These are phyloP conservation scores for Drosophila willistoni DNA, from an alignment of 1,140 invertebrate genomes.

Conservation along the genomic window DNA sequence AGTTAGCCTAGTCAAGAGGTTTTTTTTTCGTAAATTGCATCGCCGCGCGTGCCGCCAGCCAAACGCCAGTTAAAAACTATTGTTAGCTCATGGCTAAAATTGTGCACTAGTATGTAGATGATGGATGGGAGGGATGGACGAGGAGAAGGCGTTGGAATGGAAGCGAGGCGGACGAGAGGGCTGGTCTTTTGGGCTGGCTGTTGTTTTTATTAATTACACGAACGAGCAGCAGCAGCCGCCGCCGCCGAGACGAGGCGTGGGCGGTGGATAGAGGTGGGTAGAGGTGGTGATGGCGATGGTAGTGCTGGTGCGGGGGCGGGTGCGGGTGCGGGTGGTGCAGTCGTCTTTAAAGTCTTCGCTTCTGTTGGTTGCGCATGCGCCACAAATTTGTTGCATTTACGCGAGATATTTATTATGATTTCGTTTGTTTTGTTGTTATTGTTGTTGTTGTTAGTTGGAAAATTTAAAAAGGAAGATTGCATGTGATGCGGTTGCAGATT, in stretches of 20 bases:
- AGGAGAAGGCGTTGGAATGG: not conserved
- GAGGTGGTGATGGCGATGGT: not conserved
- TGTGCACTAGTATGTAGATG: not conserved
- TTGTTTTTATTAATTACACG: constrained; percentile 58
- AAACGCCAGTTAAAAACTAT: constrained; percentile 43
- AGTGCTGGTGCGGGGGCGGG: not conserved
- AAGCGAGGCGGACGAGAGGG: constrained; percentile 2
- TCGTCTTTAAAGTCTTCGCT: constrained; percentile 13
- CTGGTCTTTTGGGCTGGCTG: constrained; percentile 31
- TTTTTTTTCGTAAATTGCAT: constrained; percentile 45
- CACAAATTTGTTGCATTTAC: constrained; percentile 66
- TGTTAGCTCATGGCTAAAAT: constrained; percentile 31
- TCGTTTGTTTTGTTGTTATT: constrained; percentile 31
- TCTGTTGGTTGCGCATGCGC: constrained; percentile 59
- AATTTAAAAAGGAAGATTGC: constrained; percentile 53
- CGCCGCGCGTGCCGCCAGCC: constrained; percentile 51
- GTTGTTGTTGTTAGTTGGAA: constrained; percentile 31
- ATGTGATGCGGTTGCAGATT: constrained; percentile 40
- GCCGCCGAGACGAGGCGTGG: constrained; percentile 7
- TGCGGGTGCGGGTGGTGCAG: not conserved
- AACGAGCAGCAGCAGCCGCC: constrained; percentile 5
- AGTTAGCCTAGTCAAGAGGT: not conserved
- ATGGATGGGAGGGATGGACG: not conserved
- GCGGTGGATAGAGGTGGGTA: not conserved
- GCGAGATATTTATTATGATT: constrained; percentile 67